Evolutionary conservation across 2,113 vertebrate species (phyloP).

Genomic region (Empidonax traillii): DNA sequence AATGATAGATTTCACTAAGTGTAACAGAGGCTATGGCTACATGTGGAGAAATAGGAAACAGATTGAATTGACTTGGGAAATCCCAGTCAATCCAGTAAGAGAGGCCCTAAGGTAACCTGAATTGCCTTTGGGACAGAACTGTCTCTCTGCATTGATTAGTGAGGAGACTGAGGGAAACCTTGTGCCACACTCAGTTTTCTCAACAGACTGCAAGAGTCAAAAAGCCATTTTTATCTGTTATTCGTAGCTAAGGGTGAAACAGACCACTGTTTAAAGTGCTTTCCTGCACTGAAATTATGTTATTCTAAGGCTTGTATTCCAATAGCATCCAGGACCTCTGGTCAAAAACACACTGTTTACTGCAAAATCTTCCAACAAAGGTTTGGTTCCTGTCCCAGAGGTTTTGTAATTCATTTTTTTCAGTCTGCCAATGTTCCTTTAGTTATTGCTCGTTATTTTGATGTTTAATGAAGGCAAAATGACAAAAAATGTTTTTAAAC

Average conservation of each 20-base stretch:
- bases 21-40: neutral
- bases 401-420: neutral
- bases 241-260: neutral
- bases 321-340: neutral
- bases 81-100: neutral
- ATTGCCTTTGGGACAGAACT: neutral
- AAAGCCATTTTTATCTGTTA: neutral
- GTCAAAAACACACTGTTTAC: neutral
- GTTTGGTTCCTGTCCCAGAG: neutral
- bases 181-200: neutral
- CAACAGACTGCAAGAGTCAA: neutral
- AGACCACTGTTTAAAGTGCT: neutral
- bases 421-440: neutral
- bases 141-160: neutral
- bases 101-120: neutral
- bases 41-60: neutral
- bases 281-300: neutral
- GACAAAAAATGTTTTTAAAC: neutral
- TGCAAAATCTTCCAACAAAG: neutral
- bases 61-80: neutral
- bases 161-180: neutral
- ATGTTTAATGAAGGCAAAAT: neutral
- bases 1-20: neutral
- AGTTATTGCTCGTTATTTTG: neutral
- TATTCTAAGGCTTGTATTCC: neutral